Conservation (phyloP, 2,888 invertebrate species). For the Agonopterix arenella region DNA sequence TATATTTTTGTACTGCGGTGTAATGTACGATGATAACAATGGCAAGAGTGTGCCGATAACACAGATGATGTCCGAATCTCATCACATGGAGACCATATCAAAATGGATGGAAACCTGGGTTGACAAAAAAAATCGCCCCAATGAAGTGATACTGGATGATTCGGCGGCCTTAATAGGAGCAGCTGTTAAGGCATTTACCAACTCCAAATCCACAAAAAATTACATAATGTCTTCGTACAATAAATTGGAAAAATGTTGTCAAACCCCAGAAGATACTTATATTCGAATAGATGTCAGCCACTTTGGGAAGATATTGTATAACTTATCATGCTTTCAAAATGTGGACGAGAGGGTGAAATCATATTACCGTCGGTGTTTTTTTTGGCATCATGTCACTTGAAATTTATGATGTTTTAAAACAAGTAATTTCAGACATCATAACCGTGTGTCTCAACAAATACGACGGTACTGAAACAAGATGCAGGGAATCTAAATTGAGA, state of each 20-base stretch:
- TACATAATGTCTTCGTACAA: conserved; percentile 8
- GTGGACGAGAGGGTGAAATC: conserved; percentile 5
- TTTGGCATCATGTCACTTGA: conserved; percentile 1
- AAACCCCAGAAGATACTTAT: conserved; percentile 2
- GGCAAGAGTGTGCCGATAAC: conserved; percentile 5
- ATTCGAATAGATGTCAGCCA: too few species aligned
- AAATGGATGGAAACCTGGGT: conserved; percentile 7
- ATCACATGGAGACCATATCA: conserved; percentile 7
- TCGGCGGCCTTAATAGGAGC: conserved; percentile 11
- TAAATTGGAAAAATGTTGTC: conserved; percentile 1
- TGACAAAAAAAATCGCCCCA: conserved; percentile 4
- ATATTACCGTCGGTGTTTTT: conserved; percentile 8
- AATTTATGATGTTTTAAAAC: conserved; percentile 2
- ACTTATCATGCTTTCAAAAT: conserved; percentile 6
- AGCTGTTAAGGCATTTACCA: conserved; percentile 8
- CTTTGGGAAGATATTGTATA: conserved; percentile 6
- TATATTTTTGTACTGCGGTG: conserved; percentile 2
- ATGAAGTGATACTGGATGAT: conserved; percentile 10
- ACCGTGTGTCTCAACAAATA: conserved; percentile 2
- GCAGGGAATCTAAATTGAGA: too few species aligned
- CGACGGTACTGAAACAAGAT: too few species aligned
- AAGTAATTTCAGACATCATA: conserved; percentile 2
- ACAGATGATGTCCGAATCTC: conserved; percentile 9
- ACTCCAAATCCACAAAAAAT: conserved; percentile 6
- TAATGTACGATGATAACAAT: conserved; percentile 4